Evolutionary conservation across 2,888 invertebrate genomes (phyloP), one percentile per base, ranked within the genome.

Genomic region (Epinotia demarniana): DNA sequence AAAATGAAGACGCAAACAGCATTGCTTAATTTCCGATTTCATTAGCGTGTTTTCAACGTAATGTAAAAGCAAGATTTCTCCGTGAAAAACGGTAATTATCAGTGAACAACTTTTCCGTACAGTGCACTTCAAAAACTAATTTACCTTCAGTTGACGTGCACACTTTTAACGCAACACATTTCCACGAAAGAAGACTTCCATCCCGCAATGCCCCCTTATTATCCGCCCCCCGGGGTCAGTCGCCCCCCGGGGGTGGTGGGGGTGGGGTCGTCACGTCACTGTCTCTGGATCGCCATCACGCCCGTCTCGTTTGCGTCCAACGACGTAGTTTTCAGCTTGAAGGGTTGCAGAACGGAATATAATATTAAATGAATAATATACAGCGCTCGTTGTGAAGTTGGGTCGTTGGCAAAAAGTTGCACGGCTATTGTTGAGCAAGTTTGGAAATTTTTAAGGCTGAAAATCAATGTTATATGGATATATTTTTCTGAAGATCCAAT

Each of bases 291-390:
- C 90, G 90, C 90, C 90, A 88, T 90, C 90, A 90, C 89, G 89
- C 85, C 86, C 90, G 90, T 90, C 91, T 91, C 91, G 92, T 92
- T 92, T 91, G 88, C 89, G 90, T 90, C 90, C 89, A 87, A 88
- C 87, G 86, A 81, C 86, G 86, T 87, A 89, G 87, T 90, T 89
- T 85, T 87, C 87, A 87, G 88, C 86, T 89, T 90, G 87, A 90
- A 89, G 88, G 89, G 88, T 90, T 87, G 86, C 80, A 84, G 86
- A 88, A 88, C 71, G 77, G 78, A 70, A 72, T 72, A 57, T 77
- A 76, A 78, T 61, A 72, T 71, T 73, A 74, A 77, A 75, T 73
- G 78, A 73, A 77, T 77, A 70, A 78, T 76, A 76, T 78, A 78
- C 68, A 72, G 68, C 57, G 64, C 12, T 67, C 60, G 68, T 72